Percentiles rank a stretch among this genome's conserved stretches.
These are phyloP conservation scores for Trichogramma pretiosum DNA, from an alignment of 1,140 invertebrate genomes.

Conservation along the genomic window DNA sequence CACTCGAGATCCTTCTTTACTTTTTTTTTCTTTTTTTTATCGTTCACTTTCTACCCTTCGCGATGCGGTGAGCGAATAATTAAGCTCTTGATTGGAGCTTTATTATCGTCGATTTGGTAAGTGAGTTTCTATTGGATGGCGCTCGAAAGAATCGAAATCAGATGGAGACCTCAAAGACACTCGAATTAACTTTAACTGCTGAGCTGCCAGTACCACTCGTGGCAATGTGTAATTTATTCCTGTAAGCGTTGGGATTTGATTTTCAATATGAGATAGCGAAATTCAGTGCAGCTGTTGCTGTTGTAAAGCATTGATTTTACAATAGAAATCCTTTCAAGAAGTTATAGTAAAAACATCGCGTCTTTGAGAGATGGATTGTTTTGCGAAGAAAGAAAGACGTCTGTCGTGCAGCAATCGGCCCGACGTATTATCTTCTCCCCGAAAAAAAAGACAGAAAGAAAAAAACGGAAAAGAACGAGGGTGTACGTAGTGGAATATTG, in stretches of 20 bases:
- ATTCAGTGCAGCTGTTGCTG: too few species aligned
- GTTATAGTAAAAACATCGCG: constrained; percentile 3
- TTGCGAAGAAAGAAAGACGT: not conserved
- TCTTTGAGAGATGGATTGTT: too few species aligned
- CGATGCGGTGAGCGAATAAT: constrained; percentile 42
- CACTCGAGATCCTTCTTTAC: constrained; percentile 1
- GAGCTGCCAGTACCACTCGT: too few species aligned
- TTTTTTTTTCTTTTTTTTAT: not conserved
- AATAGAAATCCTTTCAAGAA: constrained; percentile 47
- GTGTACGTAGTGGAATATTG: constrained; percentile 45
- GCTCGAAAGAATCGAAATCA: too few species aligned
- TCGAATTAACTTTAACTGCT: too few species aligned
- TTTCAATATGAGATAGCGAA: too few species aligned
- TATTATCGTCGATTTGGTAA: constrained; percentile 45
- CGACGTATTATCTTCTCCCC: constrained; percentile 20
- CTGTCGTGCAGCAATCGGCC: constrained; percentile 17
- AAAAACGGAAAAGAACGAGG: too few species aligned
- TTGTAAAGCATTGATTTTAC: constrained; percentile 46
- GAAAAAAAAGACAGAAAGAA: constrained; percentile 20
- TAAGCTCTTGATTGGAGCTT: constrained; percentile 47
- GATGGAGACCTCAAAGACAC: too few species aligned
- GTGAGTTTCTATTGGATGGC: constrained; percentile 43
- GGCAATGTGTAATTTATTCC: too few species aligned
- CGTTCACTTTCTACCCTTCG: constrained; percentile 14
- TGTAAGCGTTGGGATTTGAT: too few species aligned